These are phyloP conservation scores for Orbicella faveolata DNA, from an alignment of 64 coral and sea anemone genomes.

Conservation along the genomic window DNA sequence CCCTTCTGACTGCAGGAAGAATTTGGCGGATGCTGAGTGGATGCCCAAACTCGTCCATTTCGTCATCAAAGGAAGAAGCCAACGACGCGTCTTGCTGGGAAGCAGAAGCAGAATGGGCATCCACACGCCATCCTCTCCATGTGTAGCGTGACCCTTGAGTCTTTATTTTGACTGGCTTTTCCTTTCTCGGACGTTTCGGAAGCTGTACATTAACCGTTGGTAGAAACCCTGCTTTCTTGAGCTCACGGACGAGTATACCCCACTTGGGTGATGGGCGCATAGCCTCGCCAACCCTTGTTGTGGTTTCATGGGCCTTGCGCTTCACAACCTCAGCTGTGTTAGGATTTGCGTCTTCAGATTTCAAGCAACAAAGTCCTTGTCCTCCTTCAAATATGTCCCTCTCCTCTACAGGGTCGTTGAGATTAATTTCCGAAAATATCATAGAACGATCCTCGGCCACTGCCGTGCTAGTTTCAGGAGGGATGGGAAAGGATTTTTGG, in stretches of 20 bases:
- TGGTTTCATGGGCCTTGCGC: constrained; percentile 26
- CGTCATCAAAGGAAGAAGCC: not conserved
- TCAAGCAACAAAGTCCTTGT: constrained; percentile 14
- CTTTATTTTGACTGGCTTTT: not conserved
- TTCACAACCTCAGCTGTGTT: constrained; percentile 7
- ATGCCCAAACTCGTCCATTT: constrained; percentile 74
- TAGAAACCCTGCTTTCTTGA: constrained; percentile 77
- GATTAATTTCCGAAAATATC: constrained; percentile 78
- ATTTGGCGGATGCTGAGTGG: constrained; percentile 22
- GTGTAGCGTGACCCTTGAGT: constrained; percentile 60
- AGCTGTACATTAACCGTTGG: constrained; percentile 37
- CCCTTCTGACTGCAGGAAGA: constrained; percentile 51
- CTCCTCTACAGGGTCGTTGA: constrained; percentile 9
- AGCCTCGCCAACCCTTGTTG: constrained; percentile 4
- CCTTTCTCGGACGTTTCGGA: constrained; percentile 18
- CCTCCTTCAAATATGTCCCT: constrained; percentile 61
- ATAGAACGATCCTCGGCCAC: constrained; percentile 47
- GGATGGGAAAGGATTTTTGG: not conserved
- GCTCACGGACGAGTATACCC: constrained; percentile 58
- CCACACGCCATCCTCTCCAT: constrained; percentile 67
- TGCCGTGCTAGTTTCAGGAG: not conserved
- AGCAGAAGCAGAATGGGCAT: not conserved
- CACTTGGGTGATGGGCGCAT: constrained; percentile 75
- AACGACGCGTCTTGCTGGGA: not conserved
- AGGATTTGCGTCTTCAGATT: constrained; percentile 52